Evolutionary conservation across 2,888 invertebrate species (phyloP).

Genomic region (Torymus tubicola): DNA sequence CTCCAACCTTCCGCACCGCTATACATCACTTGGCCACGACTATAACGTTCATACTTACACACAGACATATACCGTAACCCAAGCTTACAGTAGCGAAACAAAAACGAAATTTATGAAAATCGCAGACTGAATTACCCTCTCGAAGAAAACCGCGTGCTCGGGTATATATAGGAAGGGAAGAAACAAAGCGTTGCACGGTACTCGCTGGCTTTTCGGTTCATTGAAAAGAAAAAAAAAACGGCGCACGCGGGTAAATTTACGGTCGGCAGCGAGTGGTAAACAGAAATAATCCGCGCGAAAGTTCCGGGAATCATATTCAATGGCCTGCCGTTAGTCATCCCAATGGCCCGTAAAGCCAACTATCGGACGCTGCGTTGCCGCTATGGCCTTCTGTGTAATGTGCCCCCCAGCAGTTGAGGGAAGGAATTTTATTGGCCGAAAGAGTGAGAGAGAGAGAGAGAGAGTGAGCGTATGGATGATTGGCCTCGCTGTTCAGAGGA

Average conservation of each 20-base stretch:
- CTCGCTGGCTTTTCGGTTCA: conserved; percentile 24
- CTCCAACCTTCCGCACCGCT: no score
- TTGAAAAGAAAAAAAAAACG: conserved; percentile 30
- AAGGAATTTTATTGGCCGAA: conserved; percentile 34
- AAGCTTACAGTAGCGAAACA: no score
- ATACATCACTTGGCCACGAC: no score
- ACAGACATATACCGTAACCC: no score
- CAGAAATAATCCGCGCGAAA: conserved; percentile 59
- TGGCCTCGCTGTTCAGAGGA: conserved; percentile 23
- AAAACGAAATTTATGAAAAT: conserved; percentile 2
- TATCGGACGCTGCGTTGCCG: conserved; percentile 25
- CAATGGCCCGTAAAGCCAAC: conserved; percentile 65
- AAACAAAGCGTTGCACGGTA: conserved; percentile 4
- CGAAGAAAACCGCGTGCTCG: neutral
- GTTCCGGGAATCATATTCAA: conserved; percentile 61
- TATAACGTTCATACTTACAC: no score
- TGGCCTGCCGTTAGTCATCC: conserved; percentile 62
- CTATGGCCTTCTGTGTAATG: no score
- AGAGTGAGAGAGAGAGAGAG: neutral
- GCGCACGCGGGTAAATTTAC: conserved; percentile 3
- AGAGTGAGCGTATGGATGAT: conserved; percentile 21
- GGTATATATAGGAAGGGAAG: neutral
- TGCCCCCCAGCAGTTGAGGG: no score
- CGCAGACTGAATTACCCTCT: no score
- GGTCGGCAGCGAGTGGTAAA: conserved; percentile 51